A percentile compares a stretch with the other conserved stretches of the same genome.
phyloP scores from a whole-genome alignment of 2,888 invertebrate genomes.

The Lottia scabra region DNA sequence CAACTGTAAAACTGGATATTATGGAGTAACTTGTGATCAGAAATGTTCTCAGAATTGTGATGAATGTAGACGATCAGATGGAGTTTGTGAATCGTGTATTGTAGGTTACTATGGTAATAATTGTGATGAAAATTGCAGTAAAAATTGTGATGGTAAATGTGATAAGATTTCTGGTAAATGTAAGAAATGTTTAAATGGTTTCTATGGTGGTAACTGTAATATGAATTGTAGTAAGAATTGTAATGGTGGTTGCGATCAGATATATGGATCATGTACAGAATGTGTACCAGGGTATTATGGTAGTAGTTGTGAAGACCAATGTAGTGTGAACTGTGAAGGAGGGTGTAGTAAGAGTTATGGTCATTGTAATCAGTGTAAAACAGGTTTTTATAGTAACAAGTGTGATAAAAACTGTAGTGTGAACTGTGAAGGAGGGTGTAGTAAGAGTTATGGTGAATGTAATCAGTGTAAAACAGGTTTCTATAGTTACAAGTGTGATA shows the following conservation, averaged over 20 bases:
- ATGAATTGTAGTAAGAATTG: neutral
- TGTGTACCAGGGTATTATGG: slow-evolving; percentile 12
- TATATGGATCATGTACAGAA: neutral
- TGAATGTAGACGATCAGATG: slow-evolving; percentile 22
- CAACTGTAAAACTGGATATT: slow-evolving; percentile 32
- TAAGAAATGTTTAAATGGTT: slow-evolving; percentile 31
- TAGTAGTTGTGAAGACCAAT: neutral
- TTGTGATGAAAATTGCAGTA: neutral
- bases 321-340: neutral
- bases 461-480: neutral
- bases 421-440: neutral
- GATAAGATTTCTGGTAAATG: slow-evolving; percentile 35
- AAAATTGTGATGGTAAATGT: slow-evolving; percentile 20
- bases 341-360: slow-evolving; percentile 12
- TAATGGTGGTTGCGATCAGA: neutral
- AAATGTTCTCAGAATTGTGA: slow-evolving; percentile 18
- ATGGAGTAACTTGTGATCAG: slow-evolving; percentile 35
- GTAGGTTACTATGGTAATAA: slow-evolving; percentile 16
- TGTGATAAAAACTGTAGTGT: neutral
- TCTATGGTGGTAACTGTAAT: slow-evolving; percentile 25
- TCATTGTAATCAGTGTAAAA: slow-evolving; percentile 13
- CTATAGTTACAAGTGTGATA: neutral
- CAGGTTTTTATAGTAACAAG: neutral
- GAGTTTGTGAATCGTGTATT: slow-evolving; percentile 21
- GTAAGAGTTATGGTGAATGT: too few relatives aligned